phyloP scores from a whole-genome alignment of 1,140 invertebrate species.

The Caenorhabditis latens region DNA sequence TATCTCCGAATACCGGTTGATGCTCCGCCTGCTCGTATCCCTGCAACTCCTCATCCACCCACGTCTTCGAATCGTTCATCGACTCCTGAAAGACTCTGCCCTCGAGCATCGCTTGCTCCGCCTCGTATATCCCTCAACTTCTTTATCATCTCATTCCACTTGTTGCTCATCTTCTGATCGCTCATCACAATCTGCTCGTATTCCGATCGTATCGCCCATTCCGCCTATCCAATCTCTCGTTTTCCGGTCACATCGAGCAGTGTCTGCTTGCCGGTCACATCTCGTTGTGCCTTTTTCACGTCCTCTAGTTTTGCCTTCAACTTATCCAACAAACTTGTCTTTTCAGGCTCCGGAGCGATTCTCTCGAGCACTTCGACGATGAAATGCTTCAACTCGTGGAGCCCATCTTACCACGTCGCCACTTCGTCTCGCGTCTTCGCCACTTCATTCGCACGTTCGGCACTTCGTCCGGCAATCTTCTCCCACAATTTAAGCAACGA shows the following conservation, averaged over 20 bases:
- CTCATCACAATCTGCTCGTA: conserved; percentile 54
- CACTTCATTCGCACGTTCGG: conserved; percentile 66
- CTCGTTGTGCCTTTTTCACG: conserved; percentile 39
- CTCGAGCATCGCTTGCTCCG: conserved; percentile 79
- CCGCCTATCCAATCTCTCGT: conserved; percentile 40
- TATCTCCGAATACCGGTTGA: conserved; percentile 91
- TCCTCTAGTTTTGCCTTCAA: conserved; percentile 55
- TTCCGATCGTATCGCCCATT: conserved; percentile 46
- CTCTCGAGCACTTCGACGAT: conserved; percentile 8
- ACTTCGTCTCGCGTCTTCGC: conserved; percentile 44
- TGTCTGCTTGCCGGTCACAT: conserved; percentile 26
- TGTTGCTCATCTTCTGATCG: conserved; percentile 56
- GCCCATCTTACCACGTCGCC: conserved; percentile 53
- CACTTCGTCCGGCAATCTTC: conserved; percentile 81
- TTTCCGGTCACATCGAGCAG: conserved; percentile 59
- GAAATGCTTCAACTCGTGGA: conserved; percentile 53
- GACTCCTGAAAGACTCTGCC: conserved; percentile 60
- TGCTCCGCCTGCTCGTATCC: conserved; percentile 83
- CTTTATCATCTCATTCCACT: conserved; percentile 39
- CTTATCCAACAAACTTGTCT: conserved; percentile 50
- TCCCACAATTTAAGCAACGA: conserved; percentile 98
- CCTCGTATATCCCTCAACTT: conserved; percentile 81
- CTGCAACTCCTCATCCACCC: conserved; percentile 54
- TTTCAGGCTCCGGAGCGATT: background rate
- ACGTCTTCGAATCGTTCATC: conserved; percentile 58